phyloP scores from a whole-genome alignment of 2,888 invertebrate species.

The Cordilura impudica region DNA sequence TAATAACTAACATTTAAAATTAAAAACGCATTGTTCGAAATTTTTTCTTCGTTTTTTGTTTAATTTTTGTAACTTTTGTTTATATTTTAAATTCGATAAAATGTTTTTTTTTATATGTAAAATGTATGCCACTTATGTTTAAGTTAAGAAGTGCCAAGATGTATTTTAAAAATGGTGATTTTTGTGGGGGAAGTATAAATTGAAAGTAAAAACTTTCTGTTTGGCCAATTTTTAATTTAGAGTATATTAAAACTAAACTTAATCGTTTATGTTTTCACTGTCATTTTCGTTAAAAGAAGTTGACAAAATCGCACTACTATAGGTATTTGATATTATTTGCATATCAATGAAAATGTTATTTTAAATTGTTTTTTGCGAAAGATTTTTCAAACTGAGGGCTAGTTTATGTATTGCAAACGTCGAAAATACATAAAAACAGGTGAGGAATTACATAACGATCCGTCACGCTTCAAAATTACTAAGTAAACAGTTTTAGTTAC shows the following conservation, averaged over 20 bases:
- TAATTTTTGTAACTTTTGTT: constrained; percentile 18
- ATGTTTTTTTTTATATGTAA: constrained; percentile 35
- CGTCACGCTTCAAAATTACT: too few species aligned
- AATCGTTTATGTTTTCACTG: not conserved
- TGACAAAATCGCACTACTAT: too few species aligned
- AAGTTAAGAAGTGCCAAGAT: not conserved
- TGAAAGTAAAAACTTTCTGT: not conserved
- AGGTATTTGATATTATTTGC: too few species aligned
- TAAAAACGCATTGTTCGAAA: constrained; percentile 23
- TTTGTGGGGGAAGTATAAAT: not conserved
- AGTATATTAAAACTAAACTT: not conserved
- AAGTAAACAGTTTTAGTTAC: not conserved
- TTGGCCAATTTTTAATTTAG: not conserved
- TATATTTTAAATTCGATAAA: constrained; percentile 57
- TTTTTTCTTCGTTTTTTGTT: not conserved
- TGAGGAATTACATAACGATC: too few species aligned
- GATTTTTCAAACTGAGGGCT: too few species aligned
- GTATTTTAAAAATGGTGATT: not conserved
- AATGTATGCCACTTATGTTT: not conserved
- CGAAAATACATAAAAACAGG: not conserved
- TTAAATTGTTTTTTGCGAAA: too few species aligned
- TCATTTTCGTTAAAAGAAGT: too few species aligned
- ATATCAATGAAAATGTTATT: too few species aligned
- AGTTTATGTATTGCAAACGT: too few species aligned
- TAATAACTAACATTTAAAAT: constrained; percentile 48